These are phyloP conservation scores for Plagodis dolabraria DNA, from an alignment of 2,888 invertebrate genomes.

Conservation along the genomic window DNA sequence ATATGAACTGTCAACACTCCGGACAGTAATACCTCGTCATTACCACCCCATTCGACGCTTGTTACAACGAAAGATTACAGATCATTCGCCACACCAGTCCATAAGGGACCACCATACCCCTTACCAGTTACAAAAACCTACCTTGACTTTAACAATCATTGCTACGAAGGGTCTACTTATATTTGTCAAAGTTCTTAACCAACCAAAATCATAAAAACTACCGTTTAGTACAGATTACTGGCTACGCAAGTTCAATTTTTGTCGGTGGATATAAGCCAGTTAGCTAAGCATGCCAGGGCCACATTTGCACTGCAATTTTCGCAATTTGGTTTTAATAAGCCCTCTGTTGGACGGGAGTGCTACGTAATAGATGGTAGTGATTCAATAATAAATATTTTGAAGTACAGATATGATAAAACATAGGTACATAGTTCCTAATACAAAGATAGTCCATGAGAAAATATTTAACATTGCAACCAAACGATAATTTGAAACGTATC, in stretches of 20 bases:
- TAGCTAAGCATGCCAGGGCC: constrained; percentile 72
- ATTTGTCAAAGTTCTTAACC: constrained; percentile 36
- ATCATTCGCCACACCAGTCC: constrained; percentile 56
- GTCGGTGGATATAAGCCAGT: constrained; percentile 64
- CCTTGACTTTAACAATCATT: constrained; percentile 21
- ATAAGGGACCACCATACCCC: constrained; percentile 51
- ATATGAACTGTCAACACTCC: constrained; percentile 70
- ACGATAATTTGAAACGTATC: too few species aligned
- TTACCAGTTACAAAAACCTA: constrained; percentile 39
- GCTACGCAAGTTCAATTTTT: constrained; percentile 44
- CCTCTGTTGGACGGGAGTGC: constrained; percentile 59
- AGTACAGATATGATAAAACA: constrained; percentile 37
- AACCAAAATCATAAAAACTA: constrained; percentile 47
- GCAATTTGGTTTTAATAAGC: constrained; percentile 84
- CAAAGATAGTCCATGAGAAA: too few species aligned
- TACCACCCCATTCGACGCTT: constrained; percentile 68
- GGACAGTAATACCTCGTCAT: constrained; percentile 71
- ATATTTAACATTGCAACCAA: too few species aligned
- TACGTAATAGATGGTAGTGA: constrained; percentile 64
- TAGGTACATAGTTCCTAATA: background rate
- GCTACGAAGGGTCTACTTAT: constrained; percentile 45
- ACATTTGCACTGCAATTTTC: constrained; percentile 83
- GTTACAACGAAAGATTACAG: constrained; percentile 76
- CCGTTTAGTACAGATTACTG: constrained; percentile 22
- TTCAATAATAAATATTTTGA: constrained; percentile 32